These are phyloP conservation scores for Hypomesus transpacificus DNA, from an alignment of 2,113 vertebrate genomes.

Conservation along the genomic window DNA sequence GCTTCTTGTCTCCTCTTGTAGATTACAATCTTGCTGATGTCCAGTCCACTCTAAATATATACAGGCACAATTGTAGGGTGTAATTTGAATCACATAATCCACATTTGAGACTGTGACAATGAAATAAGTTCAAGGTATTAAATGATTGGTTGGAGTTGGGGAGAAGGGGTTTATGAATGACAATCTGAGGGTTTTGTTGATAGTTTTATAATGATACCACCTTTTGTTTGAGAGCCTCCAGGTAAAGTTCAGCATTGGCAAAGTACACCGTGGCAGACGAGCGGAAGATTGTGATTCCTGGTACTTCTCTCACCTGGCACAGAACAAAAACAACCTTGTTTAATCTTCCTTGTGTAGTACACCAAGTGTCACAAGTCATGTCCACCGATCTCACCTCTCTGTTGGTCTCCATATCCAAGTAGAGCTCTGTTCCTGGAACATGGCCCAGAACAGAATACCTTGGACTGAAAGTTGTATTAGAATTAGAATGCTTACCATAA, in stretches of 20 bases:
- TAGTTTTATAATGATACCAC: conserved; percentile 55
- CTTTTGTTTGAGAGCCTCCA: conserved; percentile 84
- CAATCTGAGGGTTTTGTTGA: background rate
- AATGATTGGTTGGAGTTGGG: too few species aligned
- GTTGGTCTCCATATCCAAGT: conserved; percentile 83
- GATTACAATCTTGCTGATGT: conserved; percentile 82
- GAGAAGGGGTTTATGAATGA: too few species aligned
- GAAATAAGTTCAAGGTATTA: too few species aligned
- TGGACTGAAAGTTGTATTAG: conserved; percentile 68
- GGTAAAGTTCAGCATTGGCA: conserved; percentile 89
- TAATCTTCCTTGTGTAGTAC: background rate
- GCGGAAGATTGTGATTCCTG: conserved; percentile 89
- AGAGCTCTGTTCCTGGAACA: conserved; percentile 81
- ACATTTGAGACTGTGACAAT: background rate
- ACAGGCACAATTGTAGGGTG: background rate
- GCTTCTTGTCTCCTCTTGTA: conserved; percentile 84
- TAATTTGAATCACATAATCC: background rate
- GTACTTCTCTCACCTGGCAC: conserved; percentile 81
- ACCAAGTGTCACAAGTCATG: background rate
- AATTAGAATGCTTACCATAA: too few species aligned
- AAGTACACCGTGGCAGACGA: conserved; percentile 93
- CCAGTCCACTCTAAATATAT: conserved; percentile 76
- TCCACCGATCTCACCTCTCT: conserved; percentile 69
- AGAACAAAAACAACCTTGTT: conserved; percentile 1
- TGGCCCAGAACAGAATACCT: conserved; percentile 88